Evolutionary conservation across 2,888 invertebrate genomes (phyloP), one percentile per base, ranked within the genome.

Genomic region (Perithous albicinctus): DNA sequence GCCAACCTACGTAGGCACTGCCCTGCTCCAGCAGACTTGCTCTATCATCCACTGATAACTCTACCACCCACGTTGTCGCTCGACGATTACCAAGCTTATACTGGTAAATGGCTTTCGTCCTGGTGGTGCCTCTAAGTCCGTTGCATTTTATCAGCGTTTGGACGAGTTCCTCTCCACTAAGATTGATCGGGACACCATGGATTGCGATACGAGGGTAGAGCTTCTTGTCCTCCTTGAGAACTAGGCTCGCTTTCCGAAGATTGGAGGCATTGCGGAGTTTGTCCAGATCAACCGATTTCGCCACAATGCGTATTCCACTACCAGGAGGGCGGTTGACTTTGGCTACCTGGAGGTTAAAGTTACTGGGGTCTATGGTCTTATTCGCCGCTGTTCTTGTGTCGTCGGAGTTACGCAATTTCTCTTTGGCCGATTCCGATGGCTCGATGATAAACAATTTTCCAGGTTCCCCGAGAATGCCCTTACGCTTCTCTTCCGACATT

Each of bases 231-330:
- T 80, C 69, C n/a, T 63, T 75, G 0, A 74, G 23, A 2, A 48
- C 43, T 1, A 80, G 66, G 0, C 75, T 76, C 0, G 67, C 70
- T n/a, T n/a, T n/a, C n/a, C n/a, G n/a, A n/a, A n/a, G n/a, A n/a
- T n/a, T 38, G 8, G 29, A 29, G 0, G 48, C 59, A 3, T 10
- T 2, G 8, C 26, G 43, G 15, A 75, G 59, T 15, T 75, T 63
- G 10, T 4, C 8, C 1, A 80, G 32, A 23, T 80, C 80, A 0
- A 54, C 69, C 1, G 61, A 10, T 20, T 48, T 63, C 1, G 80
- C 69, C 0, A 48, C 26, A 1, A 80, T 48, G 0, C 66, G 18
- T 1, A 79, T 38, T 0, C 59, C 61, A 7, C 54, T 29, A 6
- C 41, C 48, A 1, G 59, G 66, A 0, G 51, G 26, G 0, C 59